Conservation (phyloP, 2,797 vertebrate species). For the Emys orbicularis region DNA sequence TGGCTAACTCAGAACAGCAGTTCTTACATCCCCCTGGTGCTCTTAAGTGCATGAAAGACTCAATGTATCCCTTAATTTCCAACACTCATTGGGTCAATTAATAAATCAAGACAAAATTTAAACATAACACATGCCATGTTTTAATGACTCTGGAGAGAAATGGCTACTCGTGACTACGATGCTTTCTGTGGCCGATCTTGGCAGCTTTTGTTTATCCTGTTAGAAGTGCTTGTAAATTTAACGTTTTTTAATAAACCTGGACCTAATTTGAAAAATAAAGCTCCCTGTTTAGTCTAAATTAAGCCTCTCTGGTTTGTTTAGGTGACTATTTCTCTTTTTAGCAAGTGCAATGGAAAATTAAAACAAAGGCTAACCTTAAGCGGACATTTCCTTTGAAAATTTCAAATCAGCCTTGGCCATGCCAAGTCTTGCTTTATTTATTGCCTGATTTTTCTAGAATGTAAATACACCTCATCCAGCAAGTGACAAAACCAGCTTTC, state of each 20-base stretch:
- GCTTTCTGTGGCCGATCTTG: neutral
- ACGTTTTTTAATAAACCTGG: slow-evolving; percentile 30
- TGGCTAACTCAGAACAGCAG: neutral
- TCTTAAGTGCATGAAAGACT: neutral
- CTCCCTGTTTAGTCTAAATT: slow-evolving; percentile 63
- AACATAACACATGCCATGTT: neutral
- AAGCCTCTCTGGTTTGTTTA: slow-evolving; percentile 40
- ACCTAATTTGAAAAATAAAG: slow-evolving; percentile 62
- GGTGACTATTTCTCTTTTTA: slow-evolving; percentile 54
- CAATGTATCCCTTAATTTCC: neutral
- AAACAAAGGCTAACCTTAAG: slow-evolving; percentile 47
- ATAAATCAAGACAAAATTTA: neutral
- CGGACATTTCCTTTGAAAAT: slow-evolving; percentile 56
- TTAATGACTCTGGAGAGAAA: neutral
- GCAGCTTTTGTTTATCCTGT: slow-evolving; percentile 6
- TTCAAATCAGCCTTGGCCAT: slow-evolving; percentile 29
- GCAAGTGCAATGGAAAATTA: slow-evolving; percentile 60
- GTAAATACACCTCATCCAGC: slow-evolving; percentile 25
- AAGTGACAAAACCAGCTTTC: slow-evolving; percentile 43
- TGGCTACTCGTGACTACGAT: neutral
- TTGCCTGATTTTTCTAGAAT: slow-evolving; percentile 31
- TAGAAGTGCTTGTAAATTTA: neutral
- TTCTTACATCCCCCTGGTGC: neutral
- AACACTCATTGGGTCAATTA: neutral
- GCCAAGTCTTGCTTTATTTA: slow-evolving; percentile 48